A percentile compares a stretch with the other conserved stretches of the same genome.
phyloP scores from a whole-genome alignment of 1,140 invertebrate species.

The Acyrthosiphon pisum region DNA sequence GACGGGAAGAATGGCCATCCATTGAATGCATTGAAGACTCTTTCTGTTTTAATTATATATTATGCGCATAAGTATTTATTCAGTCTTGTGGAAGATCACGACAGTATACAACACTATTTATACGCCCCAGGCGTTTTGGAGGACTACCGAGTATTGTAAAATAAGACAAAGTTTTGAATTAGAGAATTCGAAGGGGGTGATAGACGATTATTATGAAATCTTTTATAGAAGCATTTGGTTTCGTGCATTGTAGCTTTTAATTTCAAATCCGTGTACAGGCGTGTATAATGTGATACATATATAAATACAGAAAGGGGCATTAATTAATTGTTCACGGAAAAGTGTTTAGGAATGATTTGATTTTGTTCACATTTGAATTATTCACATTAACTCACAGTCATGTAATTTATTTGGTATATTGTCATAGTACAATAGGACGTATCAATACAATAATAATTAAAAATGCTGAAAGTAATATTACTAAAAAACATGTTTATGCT shows the following conservation, averaged over 20 bases:
- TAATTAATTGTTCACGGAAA: background rate
- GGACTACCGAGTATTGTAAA: background rate
- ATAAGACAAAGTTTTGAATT: slow-evolving; percentile 18
- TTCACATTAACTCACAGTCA: background rate
- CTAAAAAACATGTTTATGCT: background rate
- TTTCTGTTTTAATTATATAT: slow-evolving; percentile 13
- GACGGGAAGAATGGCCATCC: background rate
- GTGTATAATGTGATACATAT: background rate
- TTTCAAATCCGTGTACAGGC: slow-evolving; percentile 14
- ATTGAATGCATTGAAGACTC: background rate
- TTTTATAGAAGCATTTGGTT: background rate
- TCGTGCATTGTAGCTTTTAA: background rate
- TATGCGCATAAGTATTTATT: background rate
- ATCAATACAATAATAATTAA: background rate
- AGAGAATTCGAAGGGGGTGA: slow-evolving; percentile 12
- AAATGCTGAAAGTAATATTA: background rate
- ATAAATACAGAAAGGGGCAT: background rate
- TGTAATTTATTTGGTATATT: background rate
- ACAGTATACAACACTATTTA: background rate
- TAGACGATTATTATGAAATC: background rate
- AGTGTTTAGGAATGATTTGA: background rate
- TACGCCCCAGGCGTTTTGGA: background rate
- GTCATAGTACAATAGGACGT: background rate
- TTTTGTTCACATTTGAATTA: background rate
- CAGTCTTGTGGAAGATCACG: background rate